A percentile compares a stretch with the other conserved stretches of the same genome.
These are phyloP conservation scores for Agrochola litura DNA, from an alignment of 2,888 invertebrate species.

Conservation along the genomic window DNA sequence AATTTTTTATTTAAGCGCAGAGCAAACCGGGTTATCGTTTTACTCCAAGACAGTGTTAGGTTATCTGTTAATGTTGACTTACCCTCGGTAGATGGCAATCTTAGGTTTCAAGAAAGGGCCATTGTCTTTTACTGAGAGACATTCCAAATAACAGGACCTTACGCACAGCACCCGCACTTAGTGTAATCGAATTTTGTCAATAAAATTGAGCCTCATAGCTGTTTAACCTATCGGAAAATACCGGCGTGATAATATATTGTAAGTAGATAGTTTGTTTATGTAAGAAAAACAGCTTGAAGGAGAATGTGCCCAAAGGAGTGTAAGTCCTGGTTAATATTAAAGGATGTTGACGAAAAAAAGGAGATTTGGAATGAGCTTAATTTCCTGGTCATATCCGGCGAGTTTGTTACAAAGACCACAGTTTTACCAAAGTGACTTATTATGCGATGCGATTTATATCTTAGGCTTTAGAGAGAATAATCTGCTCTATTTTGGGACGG, in stretches of 20 bases:
- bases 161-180: constrained; percentile 24
- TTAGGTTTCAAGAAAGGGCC: constrained; percentile 22
- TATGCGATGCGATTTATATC: constrained; percentile 53
- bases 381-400: constrained; percentile 60
- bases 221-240: constrained; percentile 21
- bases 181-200: constrained; percentile 40
- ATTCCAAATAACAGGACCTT: constrained; percentile 36
- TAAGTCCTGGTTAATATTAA: constrained; percentile 54
- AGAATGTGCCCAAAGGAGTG: constrained; percentile 29
- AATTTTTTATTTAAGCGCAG: neutral
- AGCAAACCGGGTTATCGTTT: neutral
- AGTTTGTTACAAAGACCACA: constrained; percentile 68
- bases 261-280: constrained; percentile 18
- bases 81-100: constrained; percentile 16
- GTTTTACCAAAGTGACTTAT: constrained; percentile 54
- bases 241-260: neutral
- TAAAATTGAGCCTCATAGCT: constrained; percentile 19
- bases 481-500: constrained; percentile 18
- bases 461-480: constrained; percentile 10
- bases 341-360: constrained; percentile 54
- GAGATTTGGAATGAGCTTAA: constrained; percentile 60
- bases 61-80: constrained; percentile 23
- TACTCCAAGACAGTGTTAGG: neutral
- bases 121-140: constrained; percentile 49
- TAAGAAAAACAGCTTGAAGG: constrained; percentile 26